Evolutionary conservation across 2,888 invertebrate species (phyloP).

Genomic region (Plagiodera versicolora): DNA sequence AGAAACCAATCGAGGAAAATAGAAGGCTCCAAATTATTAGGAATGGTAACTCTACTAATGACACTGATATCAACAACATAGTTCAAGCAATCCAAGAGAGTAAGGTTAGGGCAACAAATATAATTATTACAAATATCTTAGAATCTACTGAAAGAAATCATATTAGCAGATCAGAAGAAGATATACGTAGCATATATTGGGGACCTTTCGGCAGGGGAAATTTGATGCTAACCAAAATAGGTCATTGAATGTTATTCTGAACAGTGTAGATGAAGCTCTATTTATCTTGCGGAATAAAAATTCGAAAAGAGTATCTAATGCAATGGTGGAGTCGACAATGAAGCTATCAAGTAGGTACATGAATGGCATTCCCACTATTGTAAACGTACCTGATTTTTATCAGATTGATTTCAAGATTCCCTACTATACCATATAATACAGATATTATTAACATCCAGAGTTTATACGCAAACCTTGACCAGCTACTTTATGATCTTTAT

Average conservation of each 20-base stretch:
- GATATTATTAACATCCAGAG: slow-evolving; percentile 18
- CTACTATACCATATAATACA: slow-evolving; percentile 30
- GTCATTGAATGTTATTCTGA: slow-evolving; percentile 1
- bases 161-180: slow-evolving; percentile 1
- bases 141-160: background rate
- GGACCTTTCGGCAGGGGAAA: background rate
- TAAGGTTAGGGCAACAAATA: background rate
- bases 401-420: background rate
- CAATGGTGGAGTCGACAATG: background rate
- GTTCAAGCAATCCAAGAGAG: slow-evolving; percentile 4
- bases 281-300: background rate
- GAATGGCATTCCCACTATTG: background rate
- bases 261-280: slow-evolving; percentile 3
- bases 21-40: background rate
- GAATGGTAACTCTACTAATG: background rate
- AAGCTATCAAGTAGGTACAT: too few relatives aligned
- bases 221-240: slow-evolving; percentile 6
- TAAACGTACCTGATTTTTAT: background rate
- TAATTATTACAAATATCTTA: slow-evolving; percentile 4
- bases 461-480: background rate
- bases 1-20: background rate
- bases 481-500: slow-evolving; percentile 6
- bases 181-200: background rate
- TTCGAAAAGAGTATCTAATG: background rate
- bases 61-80: background rate